Evolutionary conservation across 2,888 invertebrate genomes (phyloP).

Genomic region (Yponomeuta evonymella): DNA sequence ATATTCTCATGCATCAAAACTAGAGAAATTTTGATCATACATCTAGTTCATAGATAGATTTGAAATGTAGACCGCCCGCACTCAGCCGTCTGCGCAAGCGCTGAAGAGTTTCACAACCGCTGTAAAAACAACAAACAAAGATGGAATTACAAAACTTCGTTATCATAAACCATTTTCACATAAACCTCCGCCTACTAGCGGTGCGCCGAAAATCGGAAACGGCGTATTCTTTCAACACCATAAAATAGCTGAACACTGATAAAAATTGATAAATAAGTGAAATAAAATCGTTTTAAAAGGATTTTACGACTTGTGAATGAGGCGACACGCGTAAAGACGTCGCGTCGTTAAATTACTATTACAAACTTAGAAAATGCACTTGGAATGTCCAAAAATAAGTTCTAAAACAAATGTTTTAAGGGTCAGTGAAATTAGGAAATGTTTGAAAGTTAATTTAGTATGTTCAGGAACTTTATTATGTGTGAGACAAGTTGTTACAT

Average conservation of each 20-base stretch:
- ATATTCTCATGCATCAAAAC: not conserved
- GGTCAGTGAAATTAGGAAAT: not conserved
- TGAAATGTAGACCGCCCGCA: not conserved
- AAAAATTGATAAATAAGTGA: constrained; percentile 18
- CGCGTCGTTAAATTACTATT: constrained; percentile 5
- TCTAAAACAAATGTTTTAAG: not conserved
- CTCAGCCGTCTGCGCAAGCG: not conserved
- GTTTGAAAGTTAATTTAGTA: not conserved
- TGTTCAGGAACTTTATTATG: not conserved
- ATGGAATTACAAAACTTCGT: not conserved
- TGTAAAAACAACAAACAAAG: not conserved
- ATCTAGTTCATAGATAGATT: not conserved
- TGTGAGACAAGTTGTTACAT: constrained; percentile 7
- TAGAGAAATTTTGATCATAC: not conserved
- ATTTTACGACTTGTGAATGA: constrained; percentile 21
- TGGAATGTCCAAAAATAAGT: not conserved
- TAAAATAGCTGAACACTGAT: constrained; percentile 12
- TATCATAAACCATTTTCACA: constrained; percentile 7
- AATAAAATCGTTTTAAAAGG: constrained; percentile 19
- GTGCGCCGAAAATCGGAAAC: not conserved
- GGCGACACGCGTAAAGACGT: constrained; percentile 11
- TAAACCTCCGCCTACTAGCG: constrained; percentile 9
- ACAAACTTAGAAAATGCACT: not conserved
- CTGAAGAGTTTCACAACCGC: not conserved
- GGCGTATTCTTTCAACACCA: constrained; percentile 2